phyloP scores from a whole-genome alignment of 2,113 vertebrate species.

The Rhodinocichla rosea region DNA sequence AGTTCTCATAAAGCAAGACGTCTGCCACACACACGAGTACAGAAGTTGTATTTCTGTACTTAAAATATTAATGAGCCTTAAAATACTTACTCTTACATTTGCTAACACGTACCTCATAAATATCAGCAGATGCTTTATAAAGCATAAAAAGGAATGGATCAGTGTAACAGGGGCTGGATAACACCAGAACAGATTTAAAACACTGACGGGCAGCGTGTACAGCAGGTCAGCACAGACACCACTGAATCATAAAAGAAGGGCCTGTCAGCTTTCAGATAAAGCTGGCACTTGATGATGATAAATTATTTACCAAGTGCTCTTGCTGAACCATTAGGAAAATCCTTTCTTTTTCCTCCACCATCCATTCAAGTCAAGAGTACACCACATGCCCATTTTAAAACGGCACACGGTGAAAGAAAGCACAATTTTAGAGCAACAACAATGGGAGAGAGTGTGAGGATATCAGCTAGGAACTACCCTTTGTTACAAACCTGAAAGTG shows the following conservation, averaged over 20 bases:
- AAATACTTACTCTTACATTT: not conserved
- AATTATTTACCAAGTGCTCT: slow-evolving; percentile 62
- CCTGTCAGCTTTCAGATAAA: slow-evolving; percentile 42
- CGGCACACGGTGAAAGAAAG: not conserved
- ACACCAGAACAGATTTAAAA: slow-evolving; percentile 24
- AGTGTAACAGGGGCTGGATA: not conserved
- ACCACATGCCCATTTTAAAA: not conserved
- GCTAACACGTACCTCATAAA: not conserved
- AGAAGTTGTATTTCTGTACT: slow-evolving; percentile 9
- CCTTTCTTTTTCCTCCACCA: not conserved
- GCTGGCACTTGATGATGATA: slow-evolving; percentile 50
- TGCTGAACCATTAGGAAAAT: slow-evolving; percentile 47
- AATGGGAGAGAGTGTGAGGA: not conserved
- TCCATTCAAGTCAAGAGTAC: not conserved
- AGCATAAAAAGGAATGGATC: not conserved
- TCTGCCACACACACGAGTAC: slow-evolving; percentile 40
- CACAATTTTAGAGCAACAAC: not conserved
- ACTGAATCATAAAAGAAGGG: slow-evolving; percentile 35
- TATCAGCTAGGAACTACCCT: not conserved
- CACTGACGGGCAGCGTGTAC: not conserved
- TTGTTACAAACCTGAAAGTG: not conserved
- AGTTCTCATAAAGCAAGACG: slow-evolving; percentile 63
- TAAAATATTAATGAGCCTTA: not conserved
- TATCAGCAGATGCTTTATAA: not conserved
- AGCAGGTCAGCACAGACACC: slow-evolving; percentile 24